Conservation (phyloP, 2,888 invertebrate genomes). For the Selenia dentaria region DNA sequence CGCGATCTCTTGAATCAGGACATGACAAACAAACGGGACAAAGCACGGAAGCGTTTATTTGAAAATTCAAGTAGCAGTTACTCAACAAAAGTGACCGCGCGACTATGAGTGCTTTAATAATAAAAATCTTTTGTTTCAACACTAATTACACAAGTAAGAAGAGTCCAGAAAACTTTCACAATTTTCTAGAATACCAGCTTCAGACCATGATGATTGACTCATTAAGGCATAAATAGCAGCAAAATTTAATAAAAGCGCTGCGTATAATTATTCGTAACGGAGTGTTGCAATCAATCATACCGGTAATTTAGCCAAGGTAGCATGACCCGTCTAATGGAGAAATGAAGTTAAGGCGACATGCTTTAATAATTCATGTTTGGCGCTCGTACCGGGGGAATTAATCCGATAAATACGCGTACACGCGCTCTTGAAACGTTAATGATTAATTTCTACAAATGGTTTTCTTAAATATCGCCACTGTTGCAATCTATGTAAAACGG, state of each 20-base stretch:
- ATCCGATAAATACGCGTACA: slow-evolving; percentile 14
- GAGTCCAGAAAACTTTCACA: too few species aligned
- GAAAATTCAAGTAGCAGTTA: too few species aligned
- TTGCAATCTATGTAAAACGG: too few species aligned
- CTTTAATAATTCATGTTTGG: slow-evolving; percentile 41
- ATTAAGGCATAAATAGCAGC: slow-evolving; percentile 9
- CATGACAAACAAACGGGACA: too few species aligned
- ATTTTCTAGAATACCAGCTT: too few species aligned
- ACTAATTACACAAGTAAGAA: too few species aligned
- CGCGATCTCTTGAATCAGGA: too few species aligned
- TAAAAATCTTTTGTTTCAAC: too few species aligned
- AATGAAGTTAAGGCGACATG: slow-evolving; percentile 49
- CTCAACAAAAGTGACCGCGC: too few species aligned
- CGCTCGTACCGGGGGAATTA: slow-evolving; percentile 13
- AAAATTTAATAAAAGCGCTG: slow-evolving; percentile 24
- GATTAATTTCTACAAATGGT: slow-evolving; percentile 7
- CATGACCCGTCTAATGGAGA: slow-evolving; percentile 53
- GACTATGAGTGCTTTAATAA: too few species aligned
- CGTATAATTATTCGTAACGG: slow-evolving; percentile 44
- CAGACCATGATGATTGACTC: slow-evolving; percentile 1
- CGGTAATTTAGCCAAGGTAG: slow-evolving; percentile 50
- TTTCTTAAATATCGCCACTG: background rate
- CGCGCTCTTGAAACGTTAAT: background rate
- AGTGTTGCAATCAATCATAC: slow-evolving; percentile 52
- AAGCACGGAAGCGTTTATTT: too few species aligned